These are phyloP conservation scores for Harpagifer antarcticus DNA, from an alignment of 2,797 vertebrate genomes.

Conservation along the genomic window DNA sequence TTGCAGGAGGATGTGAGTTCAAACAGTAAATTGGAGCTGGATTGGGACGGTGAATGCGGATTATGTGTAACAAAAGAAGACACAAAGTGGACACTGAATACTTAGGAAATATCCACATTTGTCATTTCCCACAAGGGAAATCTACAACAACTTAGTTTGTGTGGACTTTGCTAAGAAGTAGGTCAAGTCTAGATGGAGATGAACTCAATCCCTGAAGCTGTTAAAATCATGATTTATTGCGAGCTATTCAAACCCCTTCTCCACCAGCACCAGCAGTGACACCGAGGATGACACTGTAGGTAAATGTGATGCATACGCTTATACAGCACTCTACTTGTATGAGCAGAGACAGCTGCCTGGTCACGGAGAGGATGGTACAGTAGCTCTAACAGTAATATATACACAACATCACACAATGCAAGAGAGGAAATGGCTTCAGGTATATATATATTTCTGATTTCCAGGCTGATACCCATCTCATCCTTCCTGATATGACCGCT, in stretches of 20 bases:
- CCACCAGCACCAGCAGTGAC: conserved; percentile 47
- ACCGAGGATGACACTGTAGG: conserved; percentile 55
- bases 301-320: conserved; percentile 67
- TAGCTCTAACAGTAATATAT: conserved; percentile 22
- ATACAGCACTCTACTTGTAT: conserved; percentile 42
- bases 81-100: conserved; percentile 51
- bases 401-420: conserved; percentile 5
- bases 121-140: conserved; percentile 54
- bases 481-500: conserved; percentile 12
- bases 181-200: conserved; percentile 72
- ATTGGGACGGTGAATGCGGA: neutral
- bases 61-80: conserved; percentile 51
- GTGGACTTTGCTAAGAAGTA: conserved; percentile 68
- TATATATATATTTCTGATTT: conserved; percentile 31
- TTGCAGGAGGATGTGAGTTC: conserved; percentile 11
- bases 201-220: conserved; percentile 67
- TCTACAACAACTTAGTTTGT: conserved; percentile 50
- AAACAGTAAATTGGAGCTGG: conserved; percentile 24
- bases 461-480: neutral
- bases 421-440: conserved; percentile 34
- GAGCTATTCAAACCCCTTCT: conserved; percentile 45
- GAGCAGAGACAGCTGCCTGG: conserved; percentile 40
- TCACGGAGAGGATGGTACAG: conserved; percentile 40
- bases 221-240: conserved; percentile 74
- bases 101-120: conserved; percentile 60